Evolutionary conservation across 1,140 invertebrate genomes (phyloP), one percentile per base, ranked within the genome.

Genomic region (Drosophila punjabiensis): DNA sequence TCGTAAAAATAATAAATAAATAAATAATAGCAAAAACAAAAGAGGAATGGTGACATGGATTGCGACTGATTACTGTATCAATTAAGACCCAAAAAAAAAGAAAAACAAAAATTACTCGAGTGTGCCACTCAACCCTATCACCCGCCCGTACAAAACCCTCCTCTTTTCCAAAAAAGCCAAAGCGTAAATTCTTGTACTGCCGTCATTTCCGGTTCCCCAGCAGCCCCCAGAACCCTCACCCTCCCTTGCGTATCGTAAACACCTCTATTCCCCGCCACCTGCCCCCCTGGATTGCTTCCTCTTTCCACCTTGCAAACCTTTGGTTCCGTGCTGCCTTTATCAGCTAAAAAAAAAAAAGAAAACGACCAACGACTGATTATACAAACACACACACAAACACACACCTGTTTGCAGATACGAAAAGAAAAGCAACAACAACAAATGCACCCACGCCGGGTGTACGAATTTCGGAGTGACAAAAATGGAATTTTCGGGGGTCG

Each of bases 241-340:
- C 43, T 11, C 24, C 20, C 11, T 33, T n/a, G 55, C 35, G 55
- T 48, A 65, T 66, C 76, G 71, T 43, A 71, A 76, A 63, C 63
- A 56, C 70, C 76, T 65, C 16, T 7, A 18, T 61, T 37, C 30
- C 24, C 53, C 11, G 50, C n/a, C 45, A 45, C 63, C 37, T 37
- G 18, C 20, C 30, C 45, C 47, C 13, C 52, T 32, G 47, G 48
- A 58, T 28, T 65, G 48, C 53, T 69, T 48, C 45, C 59, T 59
- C 59, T 59, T 53, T 37, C 35, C 32, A 41, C 48, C 47, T 45
- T 5, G 28, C 62, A 18, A 39, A 41, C 56, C 20, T 73, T 78
- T 89, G 85, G 81, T 88, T 88, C 81, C 85, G 85, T 79, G 85
- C 77, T 67, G 48, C 10, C 41, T 84, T 82, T 87, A 87, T 87